These are phyloP conservation scores for Pseudachorutes palmiensis DNA, from an alignment of 1,140 invertebrate genomes.

Conservation along the genomic window DNA sequence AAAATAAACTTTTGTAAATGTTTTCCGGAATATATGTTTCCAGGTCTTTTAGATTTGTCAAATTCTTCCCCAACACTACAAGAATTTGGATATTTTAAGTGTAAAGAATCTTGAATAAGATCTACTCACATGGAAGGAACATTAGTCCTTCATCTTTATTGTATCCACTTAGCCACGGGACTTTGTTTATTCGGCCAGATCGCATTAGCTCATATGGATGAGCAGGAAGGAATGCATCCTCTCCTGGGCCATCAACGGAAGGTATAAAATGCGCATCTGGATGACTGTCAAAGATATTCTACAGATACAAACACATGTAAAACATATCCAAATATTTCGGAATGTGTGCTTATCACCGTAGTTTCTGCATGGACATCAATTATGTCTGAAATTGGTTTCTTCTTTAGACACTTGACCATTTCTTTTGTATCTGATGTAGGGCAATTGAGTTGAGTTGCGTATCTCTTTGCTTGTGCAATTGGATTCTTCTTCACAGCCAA, in stretches of 20 bases:
- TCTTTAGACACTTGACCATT: slow-evolving; percentile 32
- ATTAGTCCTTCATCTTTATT: slow-evolving; percentile 32
- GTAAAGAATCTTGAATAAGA: background rate
- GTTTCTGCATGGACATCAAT: slow-evolving; percentile 20
- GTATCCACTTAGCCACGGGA: slow-evolving; percentile 26
- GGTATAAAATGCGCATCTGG: background rate
- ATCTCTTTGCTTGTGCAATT: slow-evolving; percentile 51
- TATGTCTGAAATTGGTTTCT: slow-evolving; percentile 14
- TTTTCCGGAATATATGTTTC: slow-evolving; percentile 19
- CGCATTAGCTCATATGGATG: slow-evolving; percentile 23
- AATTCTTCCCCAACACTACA: slow-evolving; percentile 26
- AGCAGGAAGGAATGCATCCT: slow-evolving; percentile 24
- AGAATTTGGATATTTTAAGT: too few species aligned
- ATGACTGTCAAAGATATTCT: background rate
- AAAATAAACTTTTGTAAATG: slow-evolving; percentile 18
- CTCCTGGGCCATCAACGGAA: background rate
- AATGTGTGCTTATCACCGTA: background rate
- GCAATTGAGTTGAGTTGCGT: slow-evolving; percentile 49
- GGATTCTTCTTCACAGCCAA: slow-evolving; percentile 50
- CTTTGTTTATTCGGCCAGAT: slow-evolving; percentile 22
- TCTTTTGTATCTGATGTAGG: slow-evolving; percentile 22
- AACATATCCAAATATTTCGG: background rate
- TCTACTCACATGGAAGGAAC: slow-evolving; percentile 11
- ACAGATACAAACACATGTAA: background rate
- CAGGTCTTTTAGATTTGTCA: slow-evolving; percentile 19